Percentiles rank a stretch among this genome's conserved stretches.
phyloP scores from a whole-genome alignment of 2,888 invertebrate genomes.

The Megaustenia siamemsis region DNA sequence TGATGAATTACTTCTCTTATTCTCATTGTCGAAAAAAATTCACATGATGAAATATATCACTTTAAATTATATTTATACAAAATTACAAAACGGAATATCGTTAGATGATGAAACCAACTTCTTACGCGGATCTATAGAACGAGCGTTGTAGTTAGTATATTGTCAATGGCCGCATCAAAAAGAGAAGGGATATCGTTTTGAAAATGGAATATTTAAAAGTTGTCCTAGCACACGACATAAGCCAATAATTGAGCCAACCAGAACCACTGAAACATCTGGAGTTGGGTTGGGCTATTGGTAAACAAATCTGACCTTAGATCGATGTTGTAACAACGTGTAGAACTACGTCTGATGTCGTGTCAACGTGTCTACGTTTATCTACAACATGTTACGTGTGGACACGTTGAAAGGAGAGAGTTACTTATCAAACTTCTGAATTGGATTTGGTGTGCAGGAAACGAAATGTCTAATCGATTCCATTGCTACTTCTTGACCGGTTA shows the following conservation, averaged over 20 bases:
- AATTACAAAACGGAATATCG: too few species aligned
- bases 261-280: neutral
- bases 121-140: too few species aligned
- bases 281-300: neutral
- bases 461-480: too few species aligned
- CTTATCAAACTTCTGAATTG: too few species aligned
- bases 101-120: too few species aligned
- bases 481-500: too few species aligned
- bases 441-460: too few species aligned
- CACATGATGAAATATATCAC: too few species aligned
- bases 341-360: neutral
- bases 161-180: constrained; percentile 7
- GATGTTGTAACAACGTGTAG: neutral
- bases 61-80: too few species aligned
- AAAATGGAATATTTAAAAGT: constrained; percentile 44
- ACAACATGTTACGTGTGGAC: neutral
- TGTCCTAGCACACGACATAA: neutral
- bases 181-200: neutral
- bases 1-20: too few species aligned
- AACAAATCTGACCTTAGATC: neutral
- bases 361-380: neutral
- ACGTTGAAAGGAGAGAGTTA: neutral
- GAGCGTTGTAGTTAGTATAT: too few species aligned
- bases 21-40: too few species aligned
- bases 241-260: constrained; percentile 27